Base-by-base conservation (phyloP, 2,888 invertebrate species). In the Isotomurus palustris region DNA sequence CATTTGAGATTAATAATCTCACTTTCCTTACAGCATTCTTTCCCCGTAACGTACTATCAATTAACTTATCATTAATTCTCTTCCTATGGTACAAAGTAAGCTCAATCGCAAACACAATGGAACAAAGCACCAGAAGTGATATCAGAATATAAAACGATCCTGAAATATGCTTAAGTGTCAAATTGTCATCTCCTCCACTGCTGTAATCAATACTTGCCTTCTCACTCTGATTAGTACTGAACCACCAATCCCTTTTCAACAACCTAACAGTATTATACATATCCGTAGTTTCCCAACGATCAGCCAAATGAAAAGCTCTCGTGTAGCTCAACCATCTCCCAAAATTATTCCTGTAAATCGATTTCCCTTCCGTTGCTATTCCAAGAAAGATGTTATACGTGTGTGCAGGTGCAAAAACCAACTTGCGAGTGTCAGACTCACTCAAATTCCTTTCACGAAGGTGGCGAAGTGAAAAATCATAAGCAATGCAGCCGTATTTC, bases 231-330 rank as follows among this genome's bases (percentile, higher is more conserved):
- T 61, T 62, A 1, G 58, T 57, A 2, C 44, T 48, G 25, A 36
- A 38, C 58, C 58, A 66, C 62, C 62, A 66, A 12, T 56, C 56
- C 22, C 58, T 17, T 40, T 66, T 66, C 35, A 50, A 36, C 19
- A 35, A 32, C 19, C 60, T 38, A 1, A 66, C 60, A 29, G 56
- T 56, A 6, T 56, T 12, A 47, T 59, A 59, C 60, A 64, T 56
- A 28, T 62, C 62, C 53, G 49, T 36, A 3, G 27, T 22, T 12
- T 56, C 47, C 62, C 62, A 62, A 14, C 53, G 24, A 14, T 45
- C 14, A 5, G 22, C 27, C 28, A 62, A 48, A 24, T 62, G 51
- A 28, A 47, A 38, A 5, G 58, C 51, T 22, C 17, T 28, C 3
- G 54, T 59, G 35, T 35, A 25, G 6, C 51, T 40, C 10, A 62